Evolutionary conservation across 2,888 invertebrate species (phyloP), one percentile per base, ranked within the genome.

Genomic region (Lysandra coridon): DNA sequence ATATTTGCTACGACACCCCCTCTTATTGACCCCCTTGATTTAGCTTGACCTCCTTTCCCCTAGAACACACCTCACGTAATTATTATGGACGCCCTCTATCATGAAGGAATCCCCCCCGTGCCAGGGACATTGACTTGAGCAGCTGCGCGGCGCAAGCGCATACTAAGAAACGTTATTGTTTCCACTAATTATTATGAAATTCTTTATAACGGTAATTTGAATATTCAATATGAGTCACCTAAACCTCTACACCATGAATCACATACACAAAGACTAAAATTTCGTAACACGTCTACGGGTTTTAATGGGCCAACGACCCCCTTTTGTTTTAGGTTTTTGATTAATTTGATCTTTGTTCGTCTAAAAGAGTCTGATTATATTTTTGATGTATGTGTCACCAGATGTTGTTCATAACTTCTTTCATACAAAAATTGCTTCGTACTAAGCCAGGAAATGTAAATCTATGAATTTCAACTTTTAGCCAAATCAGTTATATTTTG

Each of bases 241-340:
- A 12, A 44, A 49, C 5, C 49, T 49, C 49, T 75, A 23, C 10
- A 44, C 75, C 75, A 75, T 75, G 75, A 75, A 75, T 75, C 75
- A 75, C 75, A 1, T 4, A n/a, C 30, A 75, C 75, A 75, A 75
- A 75, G 49, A 69, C 74, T 5, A 49, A 30, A 4, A 30, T 75
- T 49, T 49, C 23, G 75, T 75, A 75, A 75, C 69, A 33, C 14
- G 14, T 75, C 44, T 23, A 75, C 49, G 23, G 12, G 23, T 49
- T 75, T 75, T 75, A 74, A 75, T 75, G 37, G 75, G 23, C 30
- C 75, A 49, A 23, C 23, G 75, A 44, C 44, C 75, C 49, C 49
- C 75, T 49, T 75, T 75, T 75, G 75, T 75, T 75, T 44, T 64
- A 30, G 14, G 33, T 4, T 69, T 69, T 37, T 69, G 17, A 69